A percentile compares a stretch with the other conserved stretches of the same genome.
phyloP scores from a whole-genome alignment of 2,888 invertebrate species.

The Suillia variegata region DNA sequence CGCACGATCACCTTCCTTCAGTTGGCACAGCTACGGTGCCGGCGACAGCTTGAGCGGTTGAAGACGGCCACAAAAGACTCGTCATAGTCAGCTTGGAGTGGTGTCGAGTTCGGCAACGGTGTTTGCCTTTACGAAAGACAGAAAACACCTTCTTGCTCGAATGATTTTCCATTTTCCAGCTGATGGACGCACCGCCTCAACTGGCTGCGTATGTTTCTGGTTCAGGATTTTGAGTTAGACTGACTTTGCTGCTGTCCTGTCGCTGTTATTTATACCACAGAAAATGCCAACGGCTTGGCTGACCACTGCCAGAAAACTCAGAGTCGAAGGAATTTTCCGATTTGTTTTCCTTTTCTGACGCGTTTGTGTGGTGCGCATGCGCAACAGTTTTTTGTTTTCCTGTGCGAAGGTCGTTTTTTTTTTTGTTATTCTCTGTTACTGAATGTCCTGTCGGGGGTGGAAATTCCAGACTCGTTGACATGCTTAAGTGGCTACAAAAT shows the following conservation, averaged over 20 bases:
- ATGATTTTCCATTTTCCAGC: neutral
- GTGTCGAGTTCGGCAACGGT: neutral
- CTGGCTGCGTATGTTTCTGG: neutral
- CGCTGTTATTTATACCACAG: conserved; percentile 8
- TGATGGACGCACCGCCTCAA: neutral
- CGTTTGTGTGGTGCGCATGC: neutral
- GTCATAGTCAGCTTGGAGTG: too few species aligned
- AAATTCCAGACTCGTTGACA: too few species aligned
- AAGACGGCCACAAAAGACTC: too few species aligned
- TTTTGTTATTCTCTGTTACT: too few species aligned
- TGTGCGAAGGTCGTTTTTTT: neutral
- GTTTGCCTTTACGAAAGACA: neutral
- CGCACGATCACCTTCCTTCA: too few species aligned
- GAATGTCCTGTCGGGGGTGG: too few species aligned
- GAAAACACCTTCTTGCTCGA: neutral
- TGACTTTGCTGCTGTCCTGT: conserved; percentile 7
- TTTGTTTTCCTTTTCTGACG: conserved; percentile 5
- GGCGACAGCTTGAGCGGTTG: too few species aligned
- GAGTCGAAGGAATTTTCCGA: too few species aligned
- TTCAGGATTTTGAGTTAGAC: conserved; percentile 15
- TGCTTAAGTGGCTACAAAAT: neutral
- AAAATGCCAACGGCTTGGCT: too few species aligned
- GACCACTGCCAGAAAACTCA: too few species aligned
- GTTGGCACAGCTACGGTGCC: too few species aligned
- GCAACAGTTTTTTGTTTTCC: neutral